Evolutionary conservation across 2,797 vertebrate species (phyloP), one percentile per base, ranked within the genome.

Genomic region (Tapirus indicus): DNA sequence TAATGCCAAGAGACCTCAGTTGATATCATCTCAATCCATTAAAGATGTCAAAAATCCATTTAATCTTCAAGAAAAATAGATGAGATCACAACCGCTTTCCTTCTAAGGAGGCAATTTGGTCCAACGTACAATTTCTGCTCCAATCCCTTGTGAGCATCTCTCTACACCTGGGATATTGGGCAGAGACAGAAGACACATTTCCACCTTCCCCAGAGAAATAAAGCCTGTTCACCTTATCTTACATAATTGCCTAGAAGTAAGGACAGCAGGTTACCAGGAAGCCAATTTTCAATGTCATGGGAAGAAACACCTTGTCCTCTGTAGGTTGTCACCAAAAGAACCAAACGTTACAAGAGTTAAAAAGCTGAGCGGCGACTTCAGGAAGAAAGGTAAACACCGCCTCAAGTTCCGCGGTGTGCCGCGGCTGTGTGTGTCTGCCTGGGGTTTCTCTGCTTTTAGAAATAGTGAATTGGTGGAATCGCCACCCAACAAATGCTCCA

Each of bases 41-140:
- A 49, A 54, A n/a, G 49, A 64, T 62, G 20, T 85, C 68, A 77
- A 92, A 80, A 92, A 58, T 82, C n/a, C 25, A 68, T 60, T 94
- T 84, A 68, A 68, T 72, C 17, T 56, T 74, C 41, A 80, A 88
- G 68, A 35, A 92, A 54, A 95, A 44, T 38, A 23, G 14, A 58
- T 69, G 32, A n/a, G 35, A 49, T 85, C 8, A 23, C 21, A 69
- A 68, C 14, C 38, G 35, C 20, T 78, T 66, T 94, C 17, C 41
- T 84, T 68, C 52, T 83, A 80, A 75, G 35, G 52, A 90, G 32
- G 21, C 21, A 32, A 41, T 80, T 77, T 91, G 21, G 68, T 64
- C n/a, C 25, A 44, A 4, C 7, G 7, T 2, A 75, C 80, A 78
- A 74, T 44, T 75, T 85, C 5, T 58, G 14, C 54, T 80, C 8